Conservation (phyloP, 1,140 invertebrate species). For the Dreissena polymorpha region DNA sequence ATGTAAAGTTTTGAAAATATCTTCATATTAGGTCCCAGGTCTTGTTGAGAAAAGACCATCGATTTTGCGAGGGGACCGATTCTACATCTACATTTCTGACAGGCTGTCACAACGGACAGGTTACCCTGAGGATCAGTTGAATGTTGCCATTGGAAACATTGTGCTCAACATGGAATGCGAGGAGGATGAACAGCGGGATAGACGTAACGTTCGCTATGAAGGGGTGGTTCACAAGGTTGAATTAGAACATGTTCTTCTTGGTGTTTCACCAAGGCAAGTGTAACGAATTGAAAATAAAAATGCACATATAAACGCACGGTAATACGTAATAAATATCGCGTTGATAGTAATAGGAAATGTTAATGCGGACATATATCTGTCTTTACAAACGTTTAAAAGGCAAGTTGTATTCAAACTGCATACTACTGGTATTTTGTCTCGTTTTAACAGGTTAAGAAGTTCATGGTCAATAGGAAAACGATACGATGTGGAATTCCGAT, state of each 20-base stretch:
- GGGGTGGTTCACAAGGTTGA: conserved; percentile 1
- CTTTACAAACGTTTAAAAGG: background rate
- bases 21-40: conserved; percentile 12
- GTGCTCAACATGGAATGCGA: too few species aligned
- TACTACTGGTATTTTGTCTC: background rate
- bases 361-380: too few species aligned
- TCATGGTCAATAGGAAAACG: background rate
- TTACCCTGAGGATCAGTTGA: too few species aligned
- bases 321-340: background rate
- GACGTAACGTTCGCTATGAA: conserved; percentile 1
- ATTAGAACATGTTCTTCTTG: conserved; percentile 14
- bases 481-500: conserved; percentile 16
- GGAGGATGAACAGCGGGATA: too few species aligned
- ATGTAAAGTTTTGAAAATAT: too few species aligned
- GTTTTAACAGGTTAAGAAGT: background rate
- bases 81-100: background rate
- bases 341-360: too few species aligned
- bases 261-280: background rate
- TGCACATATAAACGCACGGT: background rate
- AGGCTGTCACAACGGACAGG: too few species aligned
- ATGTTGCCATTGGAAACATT: too few species aligned
- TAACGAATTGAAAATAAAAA: background rate
- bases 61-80: conserved; percentile 3
- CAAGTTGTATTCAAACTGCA: background rate
- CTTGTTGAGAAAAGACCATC: conserved; percentile 27